Conservation (phyloP, 2,888 invertebrate species). For the Harpagoxenus sublaevis region DNA sequence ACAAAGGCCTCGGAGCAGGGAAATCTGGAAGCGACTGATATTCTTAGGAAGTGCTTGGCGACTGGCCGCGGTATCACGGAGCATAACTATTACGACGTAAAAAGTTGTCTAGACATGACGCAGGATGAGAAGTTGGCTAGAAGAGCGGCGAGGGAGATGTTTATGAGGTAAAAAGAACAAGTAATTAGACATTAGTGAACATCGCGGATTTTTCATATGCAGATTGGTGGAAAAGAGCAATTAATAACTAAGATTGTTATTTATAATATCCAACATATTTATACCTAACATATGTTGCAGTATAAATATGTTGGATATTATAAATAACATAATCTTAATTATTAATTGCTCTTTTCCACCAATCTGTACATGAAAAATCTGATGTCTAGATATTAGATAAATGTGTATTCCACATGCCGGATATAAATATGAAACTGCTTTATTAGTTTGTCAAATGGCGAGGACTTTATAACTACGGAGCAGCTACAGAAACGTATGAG, state of each 20-base stretch:
- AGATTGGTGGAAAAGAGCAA: no score
- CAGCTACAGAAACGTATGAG: constrained; percentile 93
- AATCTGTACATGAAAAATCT: no score
- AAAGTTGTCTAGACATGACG: constrained; percentile 93
- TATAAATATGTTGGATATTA: no score
- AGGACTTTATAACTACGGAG: constrained; percentile 94
- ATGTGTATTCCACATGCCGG: neutral
- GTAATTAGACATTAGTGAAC: neutral
- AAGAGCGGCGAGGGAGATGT: constrained; percentile 95
- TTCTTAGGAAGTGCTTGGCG: constrained; percentile 91
- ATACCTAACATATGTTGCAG: no score
- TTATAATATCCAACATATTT: no score
- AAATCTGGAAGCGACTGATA: constrained; percentile 93
- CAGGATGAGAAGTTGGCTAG: constrained; percentile 95
- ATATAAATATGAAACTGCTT: constrained; percentile 10
- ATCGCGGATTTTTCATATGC: no score
- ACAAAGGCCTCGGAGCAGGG: constrained; percentile 98
- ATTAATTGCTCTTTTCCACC: no score
- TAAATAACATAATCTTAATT: no score
- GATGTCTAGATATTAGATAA: neutral
- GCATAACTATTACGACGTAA: constrained; percentile 91
- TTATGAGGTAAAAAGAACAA: constrained; percentile 89
- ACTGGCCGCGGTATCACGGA: constrained; percentile 92
- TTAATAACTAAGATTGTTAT: no score
- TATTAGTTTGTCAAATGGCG: constrained; percentile 92